Conservation (phyloP, 2,888 invertebrate species). For the Stictocephala bisonia region DNA sequence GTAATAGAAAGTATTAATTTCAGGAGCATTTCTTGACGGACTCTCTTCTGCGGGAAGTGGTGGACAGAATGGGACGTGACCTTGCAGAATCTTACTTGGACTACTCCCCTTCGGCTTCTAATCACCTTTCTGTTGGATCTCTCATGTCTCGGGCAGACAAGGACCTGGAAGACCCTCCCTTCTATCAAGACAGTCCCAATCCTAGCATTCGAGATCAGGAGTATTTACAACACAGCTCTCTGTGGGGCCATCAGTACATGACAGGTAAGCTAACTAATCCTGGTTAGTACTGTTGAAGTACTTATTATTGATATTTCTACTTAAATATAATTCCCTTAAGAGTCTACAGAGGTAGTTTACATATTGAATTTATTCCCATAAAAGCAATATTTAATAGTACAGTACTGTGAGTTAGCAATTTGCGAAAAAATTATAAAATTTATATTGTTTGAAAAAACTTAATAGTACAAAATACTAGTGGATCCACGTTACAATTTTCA, state of each 20-base stretch:
- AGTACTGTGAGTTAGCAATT: too few relatives aligned
- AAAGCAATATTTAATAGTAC: too few relatives aligned
- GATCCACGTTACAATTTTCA: too few relatives aligned
- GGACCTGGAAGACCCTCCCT: slow-evolving; percentile 68
- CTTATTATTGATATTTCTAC: too few relatives aligned
- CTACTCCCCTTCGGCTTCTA: slow-evolving; percentile 65
- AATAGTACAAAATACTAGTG: too few relatives aligned
- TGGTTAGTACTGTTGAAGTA: too few relatives aligned
- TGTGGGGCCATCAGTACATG: slow-evolving; percentile 81
- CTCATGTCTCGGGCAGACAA: slow-evolving; percentile 69
- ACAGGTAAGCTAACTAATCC: slow-evolving; percentile 66
- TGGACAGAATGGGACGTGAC: slow-evolving; percentile 82
- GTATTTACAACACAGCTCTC: slow-evolving; percentile 80
- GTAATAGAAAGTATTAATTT: too few relatives aligned
- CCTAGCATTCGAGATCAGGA: slow-evolving; percentile 89
- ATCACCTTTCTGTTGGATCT: slow-evolving; percentile 47
- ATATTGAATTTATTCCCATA: too few relatives aligned
- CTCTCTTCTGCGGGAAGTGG: slow-evolving; percentile 78
- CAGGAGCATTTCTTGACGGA: slow-evolving; percentile 68
- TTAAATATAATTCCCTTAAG: too few relatives aligned
- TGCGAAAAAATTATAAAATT: too few relatives aligned
- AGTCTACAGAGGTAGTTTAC: too few relatives aligned
- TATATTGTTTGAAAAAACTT: too few relatives aligned
- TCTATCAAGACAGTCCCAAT: slow-evolving; percentile 76
- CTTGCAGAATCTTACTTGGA: slow-evolving; percentile 75